A percentile compares a stretch with the other conserved stretches of the same genome.
Conservation (phyloP, 2,888 invertebrate genomes). For the Portevinia maculata region DNA sequence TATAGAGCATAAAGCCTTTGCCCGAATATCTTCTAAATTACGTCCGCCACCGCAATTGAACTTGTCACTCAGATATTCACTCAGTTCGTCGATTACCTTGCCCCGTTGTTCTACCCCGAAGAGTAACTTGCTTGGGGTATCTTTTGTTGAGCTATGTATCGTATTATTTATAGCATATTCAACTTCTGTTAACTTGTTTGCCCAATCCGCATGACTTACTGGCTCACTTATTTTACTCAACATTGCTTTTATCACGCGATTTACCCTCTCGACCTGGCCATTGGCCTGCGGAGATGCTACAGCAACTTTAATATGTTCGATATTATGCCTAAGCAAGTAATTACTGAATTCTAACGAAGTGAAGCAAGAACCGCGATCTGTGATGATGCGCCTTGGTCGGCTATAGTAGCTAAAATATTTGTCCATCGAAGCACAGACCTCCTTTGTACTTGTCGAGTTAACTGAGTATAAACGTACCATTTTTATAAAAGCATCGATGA, state of each 20-base stretch:
- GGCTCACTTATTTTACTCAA: no score
- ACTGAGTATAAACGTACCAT: neutral
- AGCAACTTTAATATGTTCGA: conserved; percentile 11
- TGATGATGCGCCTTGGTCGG: no score
- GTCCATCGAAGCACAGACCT: no score
- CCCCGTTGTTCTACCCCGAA: conserved; percentile 77
- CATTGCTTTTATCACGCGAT: no score
- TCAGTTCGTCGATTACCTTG: conserved; percentile 64
- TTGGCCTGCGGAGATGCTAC: neutral
- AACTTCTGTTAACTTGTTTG: conserved; percentile 25
- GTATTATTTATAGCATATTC: conserved; percentile 76
- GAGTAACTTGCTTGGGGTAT: conserved; percentile 76
- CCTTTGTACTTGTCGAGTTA: no score
- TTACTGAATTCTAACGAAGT: no score
- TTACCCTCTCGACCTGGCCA: conserved; percentile 3
- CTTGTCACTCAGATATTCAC: conserved; percentile 15
- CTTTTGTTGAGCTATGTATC: conserved; percentile 74
- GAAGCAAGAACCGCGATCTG: no score
- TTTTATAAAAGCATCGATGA: conserved; percentile 21
- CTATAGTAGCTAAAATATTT: no score
- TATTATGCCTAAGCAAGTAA: conserved; percentile 57
- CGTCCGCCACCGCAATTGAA: neutral
- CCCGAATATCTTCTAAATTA: conserved; percentile 8
- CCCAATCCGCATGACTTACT: conserved; percentile 20
- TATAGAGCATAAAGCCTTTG: conserved; percentile 8